Percentiles rank a stretch among this genome's conserved stretches.
phyloP scores from a whole-genome alignment of 2,888 invertebrate genomes.

The Cephus runcator region DNA sequence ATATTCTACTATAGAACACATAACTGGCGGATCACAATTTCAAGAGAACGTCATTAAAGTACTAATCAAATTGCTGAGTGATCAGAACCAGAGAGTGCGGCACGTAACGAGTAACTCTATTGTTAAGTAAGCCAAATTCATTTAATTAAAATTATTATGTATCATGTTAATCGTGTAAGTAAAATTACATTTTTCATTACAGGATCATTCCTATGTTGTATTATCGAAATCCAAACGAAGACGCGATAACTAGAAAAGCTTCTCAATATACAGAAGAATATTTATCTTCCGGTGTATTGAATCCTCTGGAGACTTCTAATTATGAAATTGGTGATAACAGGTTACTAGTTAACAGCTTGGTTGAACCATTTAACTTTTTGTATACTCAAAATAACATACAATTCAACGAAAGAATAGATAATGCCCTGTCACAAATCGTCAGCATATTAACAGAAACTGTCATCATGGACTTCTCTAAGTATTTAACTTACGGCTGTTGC shows the following conservation, averaged over 20 bases:
- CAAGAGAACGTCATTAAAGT: slow-evolving; percentile 73
- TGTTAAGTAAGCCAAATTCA: slow-evolving; percentile 67
- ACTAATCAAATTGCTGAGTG: slow-evolving; percentile 74
- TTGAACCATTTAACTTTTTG: slow-evolving; percentile 66
- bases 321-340: slow-evolving; percentile 35
- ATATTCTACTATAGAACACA: slow-evolving; percentile 70
- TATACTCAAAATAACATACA: slow-evolving; percentile 41
- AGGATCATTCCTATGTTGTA: slow-evolving; percentile 67
- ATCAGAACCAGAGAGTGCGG: slow-evolving; percentile 83
- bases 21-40: slow-evolving; percentile 67
- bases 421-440: slow-evolving; percentile 71
- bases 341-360: slow-evolving; percentile 67
- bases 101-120: slow-evolving; percentile 77
- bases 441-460: slow-evolving; percentile 68
- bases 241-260: slow-evolving; percentile 69
- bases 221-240: slow-evolving; percentile 67
- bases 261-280: slow-evolving; percentile 59
- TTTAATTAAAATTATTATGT: neutral
- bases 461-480: slow-evolving; percentile 74
- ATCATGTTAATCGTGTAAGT: neutral
- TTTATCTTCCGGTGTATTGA: slow-evolving; percentile 39
- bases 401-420: slow-evolving; percentile 62
- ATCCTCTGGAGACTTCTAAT: slow-evolving; percentile 26
- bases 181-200: slow-evolving; percentile 35
- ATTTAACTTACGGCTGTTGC: slow-evolving; percentile 75